A percentile compares a stretch with the other conserved stretches of the same genome.
These are phyloP conservation scores for Coregonus ussuriensis DNA, from an alignment of 2,797 vertebrate genomes.

Conservation along the genomic window DNA sequence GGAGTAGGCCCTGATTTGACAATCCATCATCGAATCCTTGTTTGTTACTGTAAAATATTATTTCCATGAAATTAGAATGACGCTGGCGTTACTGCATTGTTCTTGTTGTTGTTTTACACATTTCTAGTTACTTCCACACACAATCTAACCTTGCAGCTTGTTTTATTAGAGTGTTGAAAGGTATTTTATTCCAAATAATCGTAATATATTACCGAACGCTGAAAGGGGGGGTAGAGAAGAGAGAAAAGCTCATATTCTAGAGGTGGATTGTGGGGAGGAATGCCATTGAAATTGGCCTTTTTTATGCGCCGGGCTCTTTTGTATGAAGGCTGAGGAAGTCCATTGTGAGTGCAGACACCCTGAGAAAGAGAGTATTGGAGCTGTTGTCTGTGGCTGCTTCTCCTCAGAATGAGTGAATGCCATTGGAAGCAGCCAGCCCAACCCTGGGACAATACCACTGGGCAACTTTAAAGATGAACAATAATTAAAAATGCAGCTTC, in stretches of 20 bases:
- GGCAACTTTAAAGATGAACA: conserved; percentile 74
- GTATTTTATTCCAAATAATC: conserved; percentile 40
- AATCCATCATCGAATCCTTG: neutral
- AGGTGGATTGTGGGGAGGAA: conserved; percentile 71
- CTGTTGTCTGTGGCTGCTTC: conserved; percentile 74
- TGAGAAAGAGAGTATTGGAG: conserved; percentile 72
- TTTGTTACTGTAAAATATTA: conserved; percentile 5
- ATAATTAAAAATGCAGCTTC: conserved; percentile 72
- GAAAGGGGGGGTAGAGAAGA: conserved; percentile 16
- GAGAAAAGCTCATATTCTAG: conserved; percentile 65
- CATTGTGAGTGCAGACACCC: conserved; percentile 77
- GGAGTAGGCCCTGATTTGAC: neutral
- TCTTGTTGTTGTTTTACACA: neutral
- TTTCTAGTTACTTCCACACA: neutral
- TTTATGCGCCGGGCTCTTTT: conserved; percentile 75
- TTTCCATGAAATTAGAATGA: neutral
- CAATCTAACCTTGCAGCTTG: neutral
- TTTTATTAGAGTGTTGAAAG: conserved; percentile 16
- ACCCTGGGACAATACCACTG: conserved; percentile 68
- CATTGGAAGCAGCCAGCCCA: conserved; percentile 73
- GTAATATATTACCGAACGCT: conserved; percentile 37
- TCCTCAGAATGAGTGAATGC: conserved; percentile 70
- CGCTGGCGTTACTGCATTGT: neutral
- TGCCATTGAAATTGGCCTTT: conserved; percentile 79
- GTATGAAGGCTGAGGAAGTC: conserved; percentile 74